phyloP scores from a whole-genome alignment of 2,888 invertebrate genomes.

The Cryptops parisi region DNA sequence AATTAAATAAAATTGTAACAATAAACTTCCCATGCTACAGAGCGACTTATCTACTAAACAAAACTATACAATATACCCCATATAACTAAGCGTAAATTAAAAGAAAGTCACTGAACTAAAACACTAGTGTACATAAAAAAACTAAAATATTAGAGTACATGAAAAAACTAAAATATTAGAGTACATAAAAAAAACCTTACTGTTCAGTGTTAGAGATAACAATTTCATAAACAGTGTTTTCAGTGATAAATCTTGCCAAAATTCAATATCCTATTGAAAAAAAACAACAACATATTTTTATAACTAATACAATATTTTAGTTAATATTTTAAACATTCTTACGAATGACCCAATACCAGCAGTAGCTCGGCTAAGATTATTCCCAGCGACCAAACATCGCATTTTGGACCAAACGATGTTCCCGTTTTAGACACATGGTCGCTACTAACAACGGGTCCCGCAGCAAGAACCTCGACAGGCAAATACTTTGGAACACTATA shows the following conservation, averaged over 20 bases:
- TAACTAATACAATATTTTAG: neutral
- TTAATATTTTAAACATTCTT: neutral
- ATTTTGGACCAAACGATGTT: constrained; percentile 46
- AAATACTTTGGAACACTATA: constrained; percentile 26
- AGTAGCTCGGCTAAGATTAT: constrained; percentile 69
- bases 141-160: too few species aligned
- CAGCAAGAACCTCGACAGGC: constrained; percentile 30
- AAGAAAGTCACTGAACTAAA: too few species aligned
- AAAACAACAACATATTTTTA: neutral
- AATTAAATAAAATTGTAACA: too few species aligned
- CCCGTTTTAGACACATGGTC: constrained; percentile 7
- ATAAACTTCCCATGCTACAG: too few species aligned
- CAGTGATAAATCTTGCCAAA: constrained; percentile 25
- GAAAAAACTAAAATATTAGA: too few species aligned
- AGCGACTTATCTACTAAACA: too few species aligned
- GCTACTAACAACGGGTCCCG: constrained; percentile 12
- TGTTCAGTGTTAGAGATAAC: constrained; percentile 2
- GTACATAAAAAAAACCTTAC: too few species aligned
- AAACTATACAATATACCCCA: too few species aligned
- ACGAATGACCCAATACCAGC: constrained; percentile 31
- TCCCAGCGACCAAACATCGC: constrained; percentile 91
- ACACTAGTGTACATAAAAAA: too few species aligned
- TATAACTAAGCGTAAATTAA: too few species aligned
- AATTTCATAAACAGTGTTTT: constrained; percentile 25
- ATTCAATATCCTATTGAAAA: constrained; percentile 24